phyloP scores from a whole-genome alignment of 2,888 invertebrate species.

The Synergus itoensis region DNA sequence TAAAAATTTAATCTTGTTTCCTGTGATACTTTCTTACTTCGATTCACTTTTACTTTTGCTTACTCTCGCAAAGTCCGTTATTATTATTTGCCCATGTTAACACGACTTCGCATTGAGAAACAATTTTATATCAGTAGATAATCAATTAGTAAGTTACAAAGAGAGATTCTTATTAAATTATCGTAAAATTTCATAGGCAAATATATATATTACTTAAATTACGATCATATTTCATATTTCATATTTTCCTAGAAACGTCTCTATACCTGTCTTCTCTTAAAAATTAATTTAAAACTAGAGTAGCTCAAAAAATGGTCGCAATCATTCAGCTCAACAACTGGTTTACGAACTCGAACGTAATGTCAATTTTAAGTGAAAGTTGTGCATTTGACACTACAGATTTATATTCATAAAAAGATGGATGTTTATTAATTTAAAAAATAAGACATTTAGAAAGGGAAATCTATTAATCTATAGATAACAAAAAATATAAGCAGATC shows the following conservation, averaged over 20 bases:
- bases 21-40: slow-evolving; percentile 11
- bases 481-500: too few relatives aligned
- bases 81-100: slow-evolving; percentile 11
- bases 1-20: not conserved
- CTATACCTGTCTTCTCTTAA: not conserved
- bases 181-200: not conserved
- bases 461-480: too few relatives aligned
- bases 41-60: slow-evolving; percentile 39
- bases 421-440: too few relatives aligned
- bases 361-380: slow-evolving; percentile 28
- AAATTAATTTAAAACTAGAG: not conserved
- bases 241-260: not conserved
- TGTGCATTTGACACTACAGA: not conserved
- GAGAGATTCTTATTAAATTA: not conserved
- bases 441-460: too few relatives aligned
- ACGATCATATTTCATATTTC: not conserved
- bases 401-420: slow-evolving; percentile 1
- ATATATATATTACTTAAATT: not conserved
- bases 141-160: not conserved
- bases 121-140: slow-evolving; percentile 15
- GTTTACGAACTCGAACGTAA: not conserved
- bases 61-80: not conserved
- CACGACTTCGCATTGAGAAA: not conserved
- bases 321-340: slow-evolving; percentile 13
- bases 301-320: not conserved